These are phyloP conservation scores for Drosophila santomea DNA, from an alignment of 1,140 invertebrate species.

Conservation along the genomic window DNA sequence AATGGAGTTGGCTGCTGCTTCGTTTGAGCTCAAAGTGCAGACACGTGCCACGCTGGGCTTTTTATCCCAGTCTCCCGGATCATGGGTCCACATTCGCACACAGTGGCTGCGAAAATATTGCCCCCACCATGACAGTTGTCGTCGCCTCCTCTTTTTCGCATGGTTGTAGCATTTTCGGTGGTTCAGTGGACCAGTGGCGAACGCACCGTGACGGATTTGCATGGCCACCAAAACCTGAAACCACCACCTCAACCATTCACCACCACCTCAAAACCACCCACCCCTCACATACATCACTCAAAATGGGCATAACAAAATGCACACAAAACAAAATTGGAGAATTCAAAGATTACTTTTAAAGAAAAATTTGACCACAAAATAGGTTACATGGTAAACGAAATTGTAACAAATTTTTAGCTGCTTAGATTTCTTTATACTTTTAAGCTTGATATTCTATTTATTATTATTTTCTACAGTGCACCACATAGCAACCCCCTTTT, in stretches of 20 bases:
- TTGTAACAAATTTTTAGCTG: no score
- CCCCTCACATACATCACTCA: constrained; percentile 68
- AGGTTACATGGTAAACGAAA: no score
- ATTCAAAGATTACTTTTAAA: no score
- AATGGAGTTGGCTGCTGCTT: constrained; percentile 61
- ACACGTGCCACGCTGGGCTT: constrained; percentile 63
- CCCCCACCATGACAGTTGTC: constrained; percentile 39
- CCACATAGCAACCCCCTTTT: constrained; percentile 38
- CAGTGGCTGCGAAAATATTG: constrained; percentile 65
- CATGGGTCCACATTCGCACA: constrained; percentile 51
- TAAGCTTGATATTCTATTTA: neutral
- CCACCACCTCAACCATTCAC: constrained; percentile 46
- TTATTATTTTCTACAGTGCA: constrained; percentile 12
- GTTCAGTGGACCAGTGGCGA: constrained; percentile 53
- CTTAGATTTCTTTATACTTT: no score
- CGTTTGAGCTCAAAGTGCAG: constrained; percentile 76
- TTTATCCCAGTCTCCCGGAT: constrained; percentile 14
- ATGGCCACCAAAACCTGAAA: constrained; percentile 44
- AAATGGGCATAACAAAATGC: constrained; percentile 67
- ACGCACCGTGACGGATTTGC: constrained; percentile 76
- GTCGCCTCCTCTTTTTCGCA: constrained; percentile 37
- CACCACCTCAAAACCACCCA: constrained; percentile 34
- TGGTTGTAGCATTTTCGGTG: constrained; percentile 33
- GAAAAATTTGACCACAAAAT: no score
- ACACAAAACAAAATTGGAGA: constrained; percentile 13